Evolutionary conservation across 2,113 vertebrate species (phyloP), one percentile per base, ranked within the genome.

Genomic region (Echinops telfairi): DNA sequence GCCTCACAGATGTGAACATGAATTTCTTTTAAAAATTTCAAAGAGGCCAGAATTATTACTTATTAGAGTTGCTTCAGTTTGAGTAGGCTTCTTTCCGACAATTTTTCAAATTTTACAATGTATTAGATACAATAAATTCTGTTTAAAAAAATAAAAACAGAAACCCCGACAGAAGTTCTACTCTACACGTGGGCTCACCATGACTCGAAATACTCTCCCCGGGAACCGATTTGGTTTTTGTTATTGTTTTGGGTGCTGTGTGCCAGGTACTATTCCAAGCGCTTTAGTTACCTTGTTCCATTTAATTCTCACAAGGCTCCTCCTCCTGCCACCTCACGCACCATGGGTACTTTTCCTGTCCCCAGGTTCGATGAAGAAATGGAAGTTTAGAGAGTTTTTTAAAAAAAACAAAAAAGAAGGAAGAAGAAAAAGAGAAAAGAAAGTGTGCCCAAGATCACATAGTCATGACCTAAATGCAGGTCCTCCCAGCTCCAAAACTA

Each of bases 101-200:
- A 87, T 98, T 98, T 98, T 98, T 98, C 97, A 97, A 97, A 98
- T 98, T 98, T 98, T 98, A 98, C 98, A 98, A 98, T 98, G 98
- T 98, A 98, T 98, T 98, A 98, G 98, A 98, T 98, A 98, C 97
- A 98, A 98, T 98, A 98, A 98, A 98, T 96, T 97, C 98, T 98
- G 97, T 98, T 98, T 98, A 98, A 97, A 98, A 98, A 97, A 98
- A 96, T 6, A 33, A 95, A 53, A 53, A 53, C 10, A 53, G 47
- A 53, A 53, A 53, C 5, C 19, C 33, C 3, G 6, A 33, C 15
- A n/a, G 68, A 16, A 71, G 31, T 71, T 71, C 31, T 73, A 73
- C 33, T 73, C 33, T 73, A 22, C 71, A 73, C 71, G 36, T 33
- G 71, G 19, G 33, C 29, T 73, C 71, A 22, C 2, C 20, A n/a